Evolutionary conservation across 2,113 vertebrate species (phyloP).

Genomic region (Addax nasomaculatus): DNA sequence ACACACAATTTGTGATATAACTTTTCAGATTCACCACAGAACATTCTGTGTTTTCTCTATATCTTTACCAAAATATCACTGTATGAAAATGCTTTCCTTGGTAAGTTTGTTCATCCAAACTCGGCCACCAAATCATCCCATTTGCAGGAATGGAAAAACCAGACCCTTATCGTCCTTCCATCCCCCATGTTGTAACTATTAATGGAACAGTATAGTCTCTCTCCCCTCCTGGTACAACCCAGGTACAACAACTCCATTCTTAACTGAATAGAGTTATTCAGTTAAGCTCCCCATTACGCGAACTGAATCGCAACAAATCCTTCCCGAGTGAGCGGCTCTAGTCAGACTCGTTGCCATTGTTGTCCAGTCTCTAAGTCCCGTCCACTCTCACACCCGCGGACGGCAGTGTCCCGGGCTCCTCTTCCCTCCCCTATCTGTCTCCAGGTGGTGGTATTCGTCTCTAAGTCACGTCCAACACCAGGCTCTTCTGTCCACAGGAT

Average conservation of each 20-base stretch:
- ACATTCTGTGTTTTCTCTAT: not conserved
- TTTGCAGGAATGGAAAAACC: not conserved
- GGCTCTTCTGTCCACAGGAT: no score
- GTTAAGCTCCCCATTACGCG: not conserved
- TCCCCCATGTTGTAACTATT: not conserved
- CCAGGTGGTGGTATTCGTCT: accelerated
- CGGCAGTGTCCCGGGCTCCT: not conserved
- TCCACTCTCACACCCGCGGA: accelerated
- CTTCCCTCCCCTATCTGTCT: not conserved
- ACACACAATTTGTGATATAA: not conserved
- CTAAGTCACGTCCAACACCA: not conserved
- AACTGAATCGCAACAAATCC: not conserved
- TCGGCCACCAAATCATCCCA: not conserved
- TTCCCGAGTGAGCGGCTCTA: not conserved
- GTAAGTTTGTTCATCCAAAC: not conserved
- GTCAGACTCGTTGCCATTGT: not conserved
- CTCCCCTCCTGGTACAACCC: not conserved
- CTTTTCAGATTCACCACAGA: not conserved
- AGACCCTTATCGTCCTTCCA: not conserved
- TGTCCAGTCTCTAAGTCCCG: not conserved
- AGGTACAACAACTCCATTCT: not conserved
- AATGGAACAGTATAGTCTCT: not conserved
- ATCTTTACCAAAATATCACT: not conserved
- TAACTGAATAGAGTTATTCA: not conserved
- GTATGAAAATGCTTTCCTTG: not conserved